These are phyloP conservation scores for Phragmatobia fuliginosa DNA, from an alignment of 2,888 invertebrate species.

Conservation along the genomic window DNA sequence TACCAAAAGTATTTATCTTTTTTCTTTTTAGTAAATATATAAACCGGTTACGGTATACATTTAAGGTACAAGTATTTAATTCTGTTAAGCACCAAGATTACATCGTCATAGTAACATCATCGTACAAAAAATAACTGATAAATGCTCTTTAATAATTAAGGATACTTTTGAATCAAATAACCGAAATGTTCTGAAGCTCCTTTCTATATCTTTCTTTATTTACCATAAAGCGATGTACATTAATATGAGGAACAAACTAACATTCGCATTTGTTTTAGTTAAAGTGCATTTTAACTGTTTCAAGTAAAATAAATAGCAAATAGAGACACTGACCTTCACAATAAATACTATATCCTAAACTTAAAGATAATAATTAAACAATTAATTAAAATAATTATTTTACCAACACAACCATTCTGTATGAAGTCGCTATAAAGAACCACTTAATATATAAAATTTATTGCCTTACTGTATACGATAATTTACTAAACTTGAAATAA, in stretches of 20 bases:
- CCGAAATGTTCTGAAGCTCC: too few species aligned
- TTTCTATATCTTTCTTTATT: too few species aligned
- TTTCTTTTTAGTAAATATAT: too few species aligned
- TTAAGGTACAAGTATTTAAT: too few species aligned
- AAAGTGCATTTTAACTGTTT: background rate
- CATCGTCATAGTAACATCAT: too few species aligned
- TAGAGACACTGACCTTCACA: background rate
- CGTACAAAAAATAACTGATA: too few species aligned
- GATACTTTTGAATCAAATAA: too few species aligned
- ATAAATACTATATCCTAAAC: background rate
- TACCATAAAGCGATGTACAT: background rate
- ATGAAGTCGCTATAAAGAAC: background rate
- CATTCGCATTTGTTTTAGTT: background rate
- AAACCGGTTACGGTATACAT: too few species aligned
- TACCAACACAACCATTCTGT: background rate
- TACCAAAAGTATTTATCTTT: too few species aligned
- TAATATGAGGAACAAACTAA: background rate
- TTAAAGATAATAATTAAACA: background rate
- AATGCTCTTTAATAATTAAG: too few species aligned
- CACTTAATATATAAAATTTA: background rate
- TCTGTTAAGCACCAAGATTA: too few species aligned
- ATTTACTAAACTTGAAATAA: background rate
- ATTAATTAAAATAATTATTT: background rate
- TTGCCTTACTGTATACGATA: background rate
- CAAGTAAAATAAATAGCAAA: background rate